Conservation (phyloP, 2,888 invertebrate genomes). For the Spicauda simplicius region DNA sequence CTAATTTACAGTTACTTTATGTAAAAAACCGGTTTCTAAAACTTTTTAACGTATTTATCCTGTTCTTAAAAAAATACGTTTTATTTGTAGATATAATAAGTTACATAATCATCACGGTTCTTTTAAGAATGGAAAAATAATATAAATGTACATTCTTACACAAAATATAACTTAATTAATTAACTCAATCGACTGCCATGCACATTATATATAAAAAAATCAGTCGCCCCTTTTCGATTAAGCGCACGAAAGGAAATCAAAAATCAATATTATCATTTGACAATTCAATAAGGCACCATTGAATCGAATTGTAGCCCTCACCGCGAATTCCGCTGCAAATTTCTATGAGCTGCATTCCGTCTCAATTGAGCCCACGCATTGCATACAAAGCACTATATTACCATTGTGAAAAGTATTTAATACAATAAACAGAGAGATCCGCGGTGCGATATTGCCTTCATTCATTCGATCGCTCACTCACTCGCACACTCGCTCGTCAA, state of each 20-base stretch:
- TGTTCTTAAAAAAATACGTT: not conserved
- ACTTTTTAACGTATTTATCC: not conserved
- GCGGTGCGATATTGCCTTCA: constrained; percentile 71
- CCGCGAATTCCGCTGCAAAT: constrained; percentile 48
- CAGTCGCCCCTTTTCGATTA: constrained; percentile 4
- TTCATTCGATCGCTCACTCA: constrained; percentile 62
- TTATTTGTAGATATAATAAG: not conserved
- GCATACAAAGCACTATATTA: constrained; percentile 60
- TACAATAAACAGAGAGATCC: constrained; percentile 77
- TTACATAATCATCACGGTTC: not conserved
- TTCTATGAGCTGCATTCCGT: constrained; percentile 54
- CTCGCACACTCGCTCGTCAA: constrained; percentile 61
- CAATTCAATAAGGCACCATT: constrained; percentile 47
- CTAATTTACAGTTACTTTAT: constrained; percentile 15
- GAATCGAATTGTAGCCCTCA: constrained; percentile 48
- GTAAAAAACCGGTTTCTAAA: not conserved
- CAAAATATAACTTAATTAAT: not conserved
- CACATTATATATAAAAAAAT: not conserved
- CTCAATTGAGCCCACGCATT: constrained; percentile 66
- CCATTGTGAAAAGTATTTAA: constrained; percentile 69
- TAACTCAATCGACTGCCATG: not conserved
- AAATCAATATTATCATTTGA: constrained; percentile 47
- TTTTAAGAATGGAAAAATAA: no score
- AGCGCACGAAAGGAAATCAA: constrained; percentile 22
- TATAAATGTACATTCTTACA: no score